Conservation (phyloP, 2,113 vertebrate genomes). For the Artemisiospiza belli region DNA sequence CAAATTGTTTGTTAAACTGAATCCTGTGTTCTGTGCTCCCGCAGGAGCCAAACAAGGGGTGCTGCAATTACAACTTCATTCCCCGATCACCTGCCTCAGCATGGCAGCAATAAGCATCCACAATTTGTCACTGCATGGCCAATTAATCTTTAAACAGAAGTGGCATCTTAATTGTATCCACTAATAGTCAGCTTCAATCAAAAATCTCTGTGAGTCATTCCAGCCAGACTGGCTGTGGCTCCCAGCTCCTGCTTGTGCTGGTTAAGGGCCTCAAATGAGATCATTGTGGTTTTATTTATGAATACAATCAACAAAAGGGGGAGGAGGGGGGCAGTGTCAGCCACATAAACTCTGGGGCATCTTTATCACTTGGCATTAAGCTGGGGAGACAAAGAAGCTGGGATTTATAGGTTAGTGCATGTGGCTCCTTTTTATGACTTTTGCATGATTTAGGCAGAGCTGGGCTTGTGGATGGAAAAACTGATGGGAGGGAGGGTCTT, state of each 20-base stretch:
- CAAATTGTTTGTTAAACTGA: constrained; percentile 73
- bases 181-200: constrained; percentile 75
- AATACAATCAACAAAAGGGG: constrained; percentile 25
- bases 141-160: constrained; percentile 78
- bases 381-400: constrained; percentile 2
- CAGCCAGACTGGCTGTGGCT: constrained; percentile 32
- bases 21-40: constrained; percentile 17
- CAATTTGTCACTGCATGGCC: constrained; percentile 73
- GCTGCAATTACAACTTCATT: constrained; percentile 66
- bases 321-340: background rate
- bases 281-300: constrained; percentile 64
- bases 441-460: constrained; percentile 60
- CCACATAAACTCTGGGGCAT: constrained; percentile 33
- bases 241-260: constrained; percentile 32
- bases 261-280: constrained; percentile 49
- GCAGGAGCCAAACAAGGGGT: constrained; percentile 70
- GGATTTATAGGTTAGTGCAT: constrained; percentile 14
- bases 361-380: constrained; percentile 48
- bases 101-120: constrained; percentile 72
- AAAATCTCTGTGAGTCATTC: constrained; percentile 62
- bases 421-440: constrained; percentile 30
- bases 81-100: constrained; percentile 78
- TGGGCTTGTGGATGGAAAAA: constrained; percentile 39
- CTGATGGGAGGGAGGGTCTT: background rate
- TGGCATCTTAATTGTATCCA: constrained; percentile 80